These are phyloP conservation scores for Ryuthela nishihirai DNA, from an alignment of 2,888 invertebrate species.

Conservation along the genomic window DNA sequence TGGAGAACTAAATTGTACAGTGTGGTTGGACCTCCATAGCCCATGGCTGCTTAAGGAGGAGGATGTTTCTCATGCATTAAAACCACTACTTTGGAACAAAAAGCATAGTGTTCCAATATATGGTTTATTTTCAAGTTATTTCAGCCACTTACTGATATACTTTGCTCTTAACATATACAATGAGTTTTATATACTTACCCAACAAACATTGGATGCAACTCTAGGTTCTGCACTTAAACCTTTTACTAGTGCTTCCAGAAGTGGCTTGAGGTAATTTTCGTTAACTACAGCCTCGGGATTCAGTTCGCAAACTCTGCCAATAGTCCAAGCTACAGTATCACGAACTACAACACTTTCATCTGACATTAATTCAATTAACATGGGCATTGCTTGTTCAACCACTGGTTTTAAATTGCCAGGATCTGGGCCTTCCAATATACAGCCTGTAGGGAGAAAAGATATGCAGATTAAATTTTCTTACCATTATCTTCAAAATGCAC, in stretches of 20 bases:
- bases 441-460: slow-evolving; percentile 56
- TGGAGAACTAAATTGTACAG: no score
- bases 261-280: slow-evolving; percentile 71
- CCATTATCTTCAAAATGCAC: no score
- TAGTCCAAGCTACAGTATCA: slow-evolving; percentile 97
- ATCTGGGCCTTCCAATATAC: slow-evolving; percentile 86
- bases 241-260: slow-evolving; percentile 56
- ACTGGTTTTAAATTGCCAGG: slow-evolving; percentile 79
- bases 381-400: slow-evolving; percentile 95
- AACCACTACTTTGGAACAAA: no score
- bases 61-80: no score
- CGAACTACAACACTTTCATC: slow-evolving; percentile 90
- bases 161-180: no score
- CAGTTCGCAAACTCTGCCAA: slow-evolving; percentile 95
- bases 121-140: no score
- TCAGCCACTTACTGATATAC: no score
- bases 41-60: no score
- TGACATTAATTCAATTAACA: slow-evolving; percentile 89
- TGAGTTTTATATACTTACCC: slow-evolving; percentile 64
- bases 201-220: slow-evolving; percentile 97
- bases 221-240: slow-evolving; percentile 90
- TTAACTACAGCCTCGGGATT: slow-evolving; percentile 93
- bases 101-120: no score
- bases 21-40: no score
- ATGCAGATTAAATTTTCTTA: background rate